Conservation (phyloP, 2,888 invertebrate species). For the Tetragnatha montana region DNA sequence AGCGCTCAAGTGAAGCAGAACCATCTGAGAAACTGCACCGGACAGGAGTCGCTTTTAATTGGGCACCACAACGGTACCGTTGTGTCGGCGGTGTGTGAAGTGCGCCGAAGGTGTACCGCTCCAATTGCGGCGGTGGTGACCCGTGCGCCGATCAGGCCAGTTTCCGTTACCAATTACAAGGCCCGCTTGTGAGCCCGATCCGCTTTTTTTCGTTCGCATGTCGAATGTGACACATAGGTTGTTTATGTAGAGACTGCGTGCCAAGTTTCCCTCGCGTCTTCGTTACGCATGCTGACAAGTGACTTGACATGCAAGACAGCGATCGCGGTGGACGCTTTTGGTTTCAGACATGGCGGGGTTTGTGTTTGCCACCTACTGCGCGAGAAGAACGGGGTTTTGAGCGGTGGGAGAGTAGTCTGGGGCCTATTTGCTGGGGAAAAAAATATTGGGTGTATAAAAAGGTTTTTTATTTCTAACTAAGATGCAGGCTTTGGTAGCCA, state of each 20-base stretch:
- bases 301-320: background rate
- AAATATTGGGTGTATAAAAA: background rate
- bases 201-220: background rate
- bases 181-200: background rate
- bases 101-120: slow-evolving; percentile 39
- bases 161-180: slow-evolving; percentile 26
- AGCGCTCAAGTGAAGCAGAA: background rate
- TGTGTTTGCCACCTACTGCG: background rate
- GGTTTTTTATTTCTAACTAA: too few relatives aligned
- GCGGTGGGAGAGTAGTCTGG: background rate
- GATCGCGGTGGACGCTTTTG: background rate
- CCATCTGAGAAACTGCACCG: slow-evolving; percentile 8
- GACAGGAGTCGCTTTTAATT: slow-evolving; percentile 56
- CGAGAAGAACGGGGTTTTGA: background rate
- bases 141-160: background rate
- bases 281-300: background rate
- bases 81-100: slow-evolving; percentile 48
- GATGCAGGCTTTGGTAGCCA: too few relatives aligned
- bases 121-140: slow-evolving; percentile 39
- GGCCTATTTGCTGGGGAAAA: background rate
- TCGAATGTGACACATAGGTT: background rate
- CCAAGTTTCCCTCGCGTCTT: background rate
- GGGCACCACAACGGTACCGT: slow-evolving; percentile 52
- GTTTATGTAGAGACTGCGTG: background rate
- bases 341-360: background rate